Conservation (phyloP, 23 tunicate genomes). For the Ciona savignyi region DNA sequence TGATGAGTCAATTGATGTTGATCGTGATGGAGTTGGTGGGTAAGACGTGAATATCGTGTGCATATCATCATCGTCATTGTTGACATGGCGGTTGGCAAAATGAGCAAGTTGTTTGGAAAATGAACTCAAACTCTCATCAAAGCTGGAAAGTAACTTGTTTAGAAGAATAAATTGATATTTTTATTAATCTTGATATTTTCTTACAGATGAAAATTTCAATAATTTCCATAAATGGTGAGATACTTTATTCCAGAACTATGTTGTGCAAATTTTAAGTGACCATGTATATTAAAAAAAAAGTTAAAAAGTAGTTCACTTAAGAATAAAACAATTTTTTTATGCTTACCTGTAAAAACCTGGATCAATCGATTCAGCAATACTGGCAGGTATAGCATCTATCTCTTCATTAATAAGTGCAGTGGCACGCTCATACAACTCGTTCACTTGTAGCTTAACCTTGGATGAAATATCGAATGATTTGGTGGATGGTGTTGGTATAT, state of each 20-base stretch:
- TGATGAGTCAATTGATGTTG: neutral
- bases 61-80: slow-evolving; percentile 6
- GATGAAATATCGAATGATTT: too few species aligned
- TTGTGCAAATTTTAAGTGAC: too few species aligned
- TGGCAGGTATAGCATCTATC: neutral
- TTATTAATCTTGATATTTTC: too few species aligned
- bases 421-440: slow-evolving; percentile 47
- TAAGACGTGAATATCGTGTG: neutral
- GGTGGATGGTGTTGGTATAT: too few species aligned
- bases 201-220: too few species aligned
- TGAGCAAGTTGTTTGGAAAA: slow-evolving; percentile 7
- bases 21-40: neutral
- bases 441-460: slow-evolving; percentile 60
- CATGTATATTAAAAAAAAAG: neutral
- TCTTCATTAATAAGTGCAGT: slow-evolving; percentile 47
- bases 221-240: too few species aligned
- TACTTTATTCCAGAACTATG: too few species aligned
- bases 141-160: too few species aligned
- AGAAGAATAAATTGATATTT: too few species aligned
- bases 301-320: neutral
- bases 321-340: neutral
- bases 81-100: slow-evolving; percentile 6
- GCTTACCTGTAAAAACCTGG: neutral
- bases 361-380: neutral
- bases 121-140: neutral